Percentiles rank a stretch among this genome's conserved stretches.
These are phyloP conservation scores for Drosophila navojoa DNA, from an alignment of 1,140 invertebrate species.

Conservation along the genomic window DNA sequence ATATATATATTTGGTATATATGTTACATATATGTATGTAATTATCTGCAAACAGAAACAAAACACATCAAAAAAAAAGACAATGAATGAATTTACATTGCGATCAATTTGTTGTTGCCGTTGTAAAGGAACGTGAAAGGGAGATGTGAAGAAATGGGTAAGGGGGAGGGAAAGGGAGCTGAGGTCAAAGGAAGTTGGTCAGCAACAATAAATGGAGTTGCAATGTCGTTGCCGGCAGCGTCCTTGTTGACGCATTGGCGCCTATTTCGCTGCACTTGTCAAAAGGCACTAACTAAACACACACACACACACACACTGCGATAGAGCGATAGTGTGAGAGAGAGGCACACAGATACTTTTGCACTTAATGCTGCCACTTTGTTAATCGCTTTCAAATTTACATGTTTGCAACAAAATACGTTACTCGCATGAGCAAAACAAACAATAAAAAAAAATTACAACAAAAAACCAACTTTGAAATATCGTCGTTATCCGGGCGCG, in stretches of 20 bases:
- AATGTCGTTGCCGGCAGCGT: conserved; percentile 14
- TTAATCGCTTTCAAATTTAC: conserved; percentile 17
- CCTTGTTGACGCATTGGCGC: conserved; percentile 41
- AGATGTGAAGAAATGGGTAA: neutral
- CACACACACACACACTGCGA: conserved; percentile 14
- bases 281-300: conserved; percentile 22
- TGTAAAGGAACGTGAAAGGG: neutral
- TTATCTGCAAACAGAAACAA: conserved; percentile 43
- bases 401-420: conserved; percentile 18
- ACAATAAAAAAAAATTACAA: conserved; percentile 32
- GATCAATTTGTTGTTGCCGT: conserved; percentile 37
- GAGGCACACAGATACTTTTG: neutral
- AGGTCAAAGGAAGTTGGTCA: conserved; percentile 7
- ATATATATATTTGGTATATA: conserved; percentile 9
- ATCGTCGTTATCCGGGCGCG: conserved; percentile 48
- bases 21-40: neutral
- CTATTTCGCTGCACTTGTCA: conserved; percentile 40
- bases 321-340: neutral
- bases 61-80: conserved; percentile 35
- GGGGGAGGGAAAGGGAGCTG: neutral
- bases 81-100: conserved; percentile 29
- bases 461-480: conserved; percentile 51
- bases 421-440: conserved; percentile 20
- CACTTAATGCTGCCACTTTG: conserved; percentile 25
- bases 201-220: conserved; percentile 28